These are phyloP conservation scores for Carapus acus DNA, from an alignment of 2,797 vertebrate species.

Conservation along the genomic window DNA sequence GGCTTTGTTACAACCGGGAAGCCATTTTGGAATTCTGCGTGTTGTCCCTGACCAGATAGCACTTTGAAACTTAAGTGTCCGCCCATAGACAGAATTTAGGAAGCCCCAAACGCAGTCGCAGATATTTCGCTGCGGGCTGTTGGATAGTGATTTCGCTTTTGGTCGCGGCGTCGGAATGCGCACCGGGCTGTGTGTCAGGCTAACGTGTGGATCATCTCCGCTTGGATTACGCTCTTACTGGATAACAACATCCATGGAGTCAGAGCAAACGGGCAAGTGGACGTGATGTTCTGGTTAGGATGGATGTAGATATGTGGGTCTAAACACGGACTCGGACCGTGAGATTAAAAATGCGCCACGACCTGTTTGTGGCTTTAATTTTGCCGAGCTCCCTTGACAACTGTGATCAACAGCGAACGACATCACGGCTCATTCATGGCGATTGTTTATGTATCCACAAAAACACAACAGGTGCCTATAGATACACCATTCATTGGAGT, in stretches of 20 bases:
- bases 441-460: background rate
- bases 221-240: slow-evolving; percentile 57
- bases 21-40: slow-evolving; percentile 87
- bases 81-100: background rate
- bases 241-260: slow-evolving; percentile 65
- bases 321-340: background rate
- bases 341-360: background rate
- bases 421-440: slow-evolving; percentile 36
- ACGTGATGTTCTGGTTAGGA: slow-evolving; percentile 3
- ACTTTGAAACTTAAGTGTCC: slow-evolving; percentile 63
- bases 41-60: slow-evolving; percentile 62
- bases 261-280: slow-evolving; percentile 67
- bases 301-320: background rate
- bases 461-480: too few species aligned
- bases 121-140: background rate
- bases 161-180: slow-evolving; percentile 41
- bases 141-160: background rate
- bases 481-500: rapidly evolving
- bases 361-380: background rate
- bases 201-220: slow-evolving; percentile 38
- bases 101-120: too few species aligned
- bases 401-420: slow-evolving; percentile 44
- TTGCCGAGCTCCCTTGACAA: slow-evolving; percentile 57
- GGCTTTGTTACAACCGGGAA: slow-evolving; percentile 85
- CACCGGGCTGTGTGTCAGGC: slow-evolving; percentile 47